Evolutionary conservation across 2,797 vertebrate genomes (phyloP).

Genomic region (Macrochelys suwanniensis): DNA sequence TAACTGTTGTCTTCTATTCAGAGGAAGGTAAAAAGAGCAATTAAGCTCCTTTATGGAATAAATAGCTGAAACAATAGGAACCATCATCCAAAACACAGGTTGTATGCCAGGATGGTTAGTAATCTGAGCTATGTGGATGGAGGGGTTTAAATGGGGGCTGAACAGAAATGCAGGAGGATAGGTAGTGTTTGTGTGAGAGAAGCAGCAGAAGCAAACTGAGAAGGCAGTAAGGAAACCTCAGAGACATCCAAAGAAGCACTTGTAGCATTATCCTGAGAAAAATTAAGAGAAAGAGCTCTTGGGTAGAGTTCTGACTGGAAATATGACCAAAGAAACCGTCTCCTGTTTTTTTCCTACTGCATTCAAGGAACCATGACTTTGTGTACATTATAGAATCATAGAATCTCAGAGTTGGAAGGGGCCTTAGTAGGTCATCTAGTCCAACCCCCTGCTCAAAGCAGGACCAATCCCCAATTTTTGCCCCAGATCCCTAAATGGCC

Average conservation of each 20-base stretch:
- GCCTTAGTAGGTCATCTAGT: no score
- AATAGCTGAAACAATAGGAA: neutral
- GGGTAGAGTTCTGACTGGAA: neutral
- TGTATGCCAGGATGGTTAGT: neutral
- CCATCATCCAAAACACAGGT: neutral
- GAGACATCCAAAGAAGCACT: neutral
- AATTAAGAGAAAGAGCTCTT: neutral
- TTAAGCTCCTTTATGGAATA: neutral
- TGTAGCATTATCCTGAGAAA: neutral
- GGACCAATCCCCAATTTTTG: no score
- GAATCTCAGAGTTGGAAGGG: no score
- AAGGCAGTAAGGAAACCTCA: neutral
- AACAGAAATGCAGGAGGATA: neutral
- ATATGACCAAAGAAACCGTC: neutral
- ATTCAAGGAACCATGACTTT: neutral
- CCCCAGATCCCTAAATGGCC: no score
- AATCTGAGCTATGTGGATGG: neutral
- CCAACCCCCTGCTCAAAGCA: no score
- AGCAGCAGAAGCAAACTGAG: neutral
- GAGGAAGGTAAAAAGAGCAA: neutral
- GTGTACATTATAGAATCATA: no score
- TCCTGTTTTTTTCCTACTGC: neutral
- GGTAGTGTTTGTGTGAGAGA: neutral
- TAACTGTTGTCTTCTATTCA: neutral
- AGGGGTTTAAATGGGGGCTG: neutral